Conservation (phyloP, 2,888 invertebrate species). For the Drosophila multiciliata region DNA sequence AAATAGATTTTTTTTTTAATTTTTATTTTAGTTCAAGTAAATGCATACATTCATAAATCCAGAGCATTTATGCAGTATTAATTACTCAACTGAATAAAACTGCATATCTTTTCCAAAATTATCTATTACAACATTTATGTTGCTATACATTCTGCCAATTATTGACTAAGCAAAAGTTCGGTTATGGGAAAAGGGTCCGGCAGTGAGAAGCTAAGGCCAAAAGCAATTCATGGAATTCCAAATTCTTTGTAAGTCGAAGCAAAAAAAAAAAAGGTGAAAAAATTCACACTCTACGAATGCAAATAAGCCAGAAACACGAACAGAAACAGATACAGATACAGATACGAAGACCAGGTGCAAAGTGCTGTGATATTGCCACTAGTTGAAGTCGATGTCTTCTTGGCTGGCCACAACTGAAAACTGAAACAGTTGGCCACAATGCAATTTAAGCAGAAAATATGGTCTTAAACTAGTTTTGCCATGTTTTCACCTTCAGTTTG, state of each 20-base stretch:
- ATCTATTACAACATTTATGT: background rate
- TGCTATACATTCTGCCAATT: conserved; percentile 5
- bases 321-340: background rate
- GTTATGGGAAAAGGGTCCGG: conserved; percentile 12
- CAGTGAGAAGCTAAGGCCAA: conserved; percentile 27
- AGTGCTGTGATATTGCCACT: background rate
- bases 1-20: background rate
- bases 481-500: conserved; percentile 45
- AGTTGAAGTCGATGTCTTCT: background rate
- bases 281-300: conserved; percentile 66
- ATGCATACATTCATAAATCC: background rate
- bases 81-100: background rate
- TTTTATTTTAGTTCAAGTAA: no score
- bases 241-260: conserved; percentile 63
- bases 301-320: conserved; percentile 37
- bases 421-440: conserved; percentile 74
- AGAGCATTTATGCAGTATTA: background rate
- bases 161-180: conserved; percentile 24
- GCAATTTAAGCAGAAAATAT: conserved; percentile 78
- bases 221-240: conserved; percentile 63
- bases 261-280: conserved; percentile 59
- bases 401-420: conserved; percentile 39
- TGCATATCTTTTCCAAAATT: background rate
- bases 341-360: conserved; percentile 16
- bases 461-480: conserved; percentile 79